Conservation (phyloP, 2,888 invertebrate species). For the Zaprionus obscuricornis region DNA sequence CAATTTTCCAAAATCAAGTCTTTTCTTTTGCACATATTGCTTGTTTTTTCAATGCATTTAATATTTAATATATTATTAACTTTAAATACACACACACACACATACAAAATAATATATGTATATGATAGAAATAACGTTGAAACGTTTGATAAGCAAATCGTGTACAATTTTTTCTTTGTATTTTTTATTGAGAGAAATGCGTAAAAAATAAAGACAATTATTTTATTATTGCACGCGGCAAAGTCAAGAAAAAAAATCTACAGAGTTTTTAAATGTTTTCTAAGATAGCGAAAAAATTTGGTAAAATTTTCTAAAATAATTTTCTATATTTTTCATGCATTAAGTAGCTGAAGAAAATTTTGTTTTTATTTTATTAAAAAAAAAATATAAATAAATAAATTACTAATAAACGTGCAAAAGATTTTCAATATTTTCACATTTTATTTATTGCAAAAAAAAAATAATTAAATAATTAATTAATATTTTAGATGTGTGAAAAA, state of each 20-base stretch:
- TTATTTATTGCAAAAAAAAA: too few species aligned
- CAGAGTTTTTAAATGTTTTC: slow-evolving; percentile 3
- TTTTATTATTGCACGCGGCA: slow-evolving; percentile 50
- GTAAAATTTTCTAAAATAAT: too few species aligned
- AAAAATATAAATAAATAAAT: slow-evolving; percentile 29
- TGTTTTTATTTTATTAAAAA: slow-evolving; percentile 44
- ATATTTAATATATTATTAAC: slow-evolving; percentile 24
- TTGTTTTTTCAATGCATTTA: slow-evolving; percentile 44
- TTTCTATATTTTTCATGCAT: too few species aligned
- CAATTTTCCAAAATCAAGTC: background rate
- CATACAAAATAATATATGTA: slow-evolving; percentile 17
- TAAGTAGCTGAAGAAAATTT: too few species aligned
- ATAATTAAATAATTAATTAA: too few species aligned
- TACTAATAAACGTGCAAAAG: slow-evolving; percentile 33
- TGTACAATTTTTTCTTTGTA: slow-evolving; percentile 42
- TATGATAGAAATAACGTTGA: slow-evolving; percentile 23
- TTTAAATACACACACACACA: slow-evolving; percentile 5
- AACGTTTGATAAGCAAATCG: slow-evolving; percentile 36
- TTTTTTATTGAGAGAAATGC: slow-evolving; percentile 31
- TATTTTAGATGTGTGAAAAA: too few species aligned
- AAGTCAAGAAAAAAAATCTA: background rate
- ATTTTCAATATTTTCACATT: slow-evolving; percentile 27
- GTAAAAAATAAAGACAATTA: slow-evolving; percentile 55
- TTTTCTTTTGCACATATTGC: slow-evolving; percentile 3
- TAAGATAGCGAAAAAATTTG: slow-evolving; percentile 5